Percentiles rank a stretch among this genome's conserved stretches.
Conservation (phyloP, 1,140 invertebrate genomes). For the Ditylenchus dipsaci region DNA sequence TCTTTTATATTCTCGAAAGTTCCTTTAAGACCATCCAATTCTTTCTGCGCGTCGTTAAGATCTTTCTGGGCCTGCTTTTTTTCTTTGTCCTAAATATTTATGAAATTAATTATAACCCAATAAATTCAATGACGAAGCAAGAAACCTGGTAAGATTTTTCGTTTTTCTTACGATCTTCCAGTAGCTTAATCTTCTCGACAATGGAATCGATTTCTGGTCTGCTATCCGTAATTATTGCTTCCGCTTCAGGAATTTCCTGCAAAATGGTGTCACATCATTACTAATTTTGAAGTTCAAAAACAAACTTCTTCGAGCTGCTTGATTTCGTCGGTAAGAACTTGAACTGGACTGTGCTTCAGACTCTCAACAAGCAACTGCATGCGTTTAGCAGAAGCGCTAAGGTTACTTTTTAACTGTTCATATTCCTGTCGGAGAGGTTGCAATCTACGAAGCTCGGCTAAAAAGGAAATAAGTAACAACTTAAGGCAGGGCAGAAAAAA, state of each 20-base stretch:
- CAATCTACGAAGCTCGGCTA: constrained; percentile 15
- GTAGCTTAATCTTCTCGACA: neutral
- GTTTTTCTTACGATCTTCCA: constrained; percentile 33
- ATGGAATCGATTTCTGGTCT: constrained; percentile 23
- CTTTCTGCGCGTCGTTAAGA: constrained; percentile 37
- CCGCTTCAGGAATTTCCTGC: constrained; percentile 13
- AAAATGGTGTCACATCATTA: no score
- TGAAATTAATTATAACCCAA: neutral
- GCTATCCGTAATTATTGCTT: neutral
- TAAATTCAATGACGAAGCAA: no score
- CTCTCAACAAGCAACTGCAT: constrained; percentile 10
- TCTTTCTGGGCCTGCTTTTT: constrained; percentile 45
- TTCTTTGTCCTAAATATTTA: constrained; percentile 33
- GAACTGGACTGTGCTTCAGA: constrained; percentile 17
- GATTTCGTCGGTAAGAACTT: constrained; percentile 23
- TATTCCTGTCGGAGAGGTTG: constrained; percentile 16
- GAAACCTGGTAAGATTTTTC: constrained; percentile 28
- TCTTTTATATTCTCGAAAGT: constrained; percentile 32
- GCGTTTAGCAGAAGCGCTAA: constrained; percentile 3
- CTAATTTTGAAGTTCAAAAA: no score
- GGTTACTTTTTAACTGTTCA: constrained; percentile 19
- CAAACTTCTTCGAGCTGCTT: constrained; percentile 17
- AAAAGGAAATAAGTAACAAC: constrained; percentile 3
- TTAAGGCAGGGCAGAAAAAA: neutral
- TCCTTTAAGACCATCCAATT: constrained; percentile 37